Evolutionary conservation across 2,797 vertebrate genomes (phyloP), one percentile per base, ranked within the genome.

Genomic region (Falco rusticolus): DNA sequence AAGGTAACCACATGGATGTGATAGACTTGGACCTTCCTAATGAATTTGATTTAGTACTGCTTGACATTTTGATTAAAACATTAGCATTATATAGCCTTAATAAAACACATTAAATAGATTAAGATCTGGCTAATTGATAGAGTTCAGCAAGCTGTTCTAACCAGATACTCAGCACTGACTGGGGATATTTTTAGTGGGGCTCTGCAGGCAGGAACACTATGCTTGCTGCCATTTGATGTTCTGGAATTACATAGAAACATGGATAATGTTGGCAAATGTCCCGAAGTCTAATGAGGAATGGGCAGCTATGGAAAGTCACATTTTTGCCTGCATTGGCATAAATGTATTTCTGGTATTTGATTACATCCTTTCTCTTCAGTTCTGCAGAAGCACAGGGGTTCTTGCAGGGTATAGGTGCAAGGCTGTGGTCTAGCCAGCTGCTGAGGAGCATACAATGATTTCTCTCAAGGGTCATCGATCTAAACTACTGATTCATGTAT

Each of bases 31-130:
- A 95, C 93, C 72, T 92, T 95, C 75, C 88, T 96, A 96, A 97
- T 96, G 94, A 96, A 96, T 96, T 96, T 84, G 94, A 96, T 96
- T 96, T 96, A 93, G 92, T 87, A 94, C 81, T 94, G 86, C 93
- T 94, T 97, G 96, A 96, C 96, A 95, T 96, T 96, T 95, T 96
- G 96, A 97, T 96, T 96, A 97, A 97, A 96, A 96, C 94, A 96
- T 97, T 96, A 97, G 92, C 86, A 96, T 96, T 93, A 97, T 94
- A 77, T 89, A 95, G 88, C 95, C 92, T 93, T 95, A 96, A 96
- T 96, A 96, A 97, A 95, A 90, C 88, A 95, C 93, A 96, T 97
- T 97, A 96, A 97, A 94, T 95, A 96, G 96, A 97, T 97, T 97
- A 96, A 94, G 96, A 97, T 93, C 93, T 95, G 81, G 81, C 90